Conservation (phyloP, 1,140 invertebrate genomes). For the Procambarus virginalis region DNA sequence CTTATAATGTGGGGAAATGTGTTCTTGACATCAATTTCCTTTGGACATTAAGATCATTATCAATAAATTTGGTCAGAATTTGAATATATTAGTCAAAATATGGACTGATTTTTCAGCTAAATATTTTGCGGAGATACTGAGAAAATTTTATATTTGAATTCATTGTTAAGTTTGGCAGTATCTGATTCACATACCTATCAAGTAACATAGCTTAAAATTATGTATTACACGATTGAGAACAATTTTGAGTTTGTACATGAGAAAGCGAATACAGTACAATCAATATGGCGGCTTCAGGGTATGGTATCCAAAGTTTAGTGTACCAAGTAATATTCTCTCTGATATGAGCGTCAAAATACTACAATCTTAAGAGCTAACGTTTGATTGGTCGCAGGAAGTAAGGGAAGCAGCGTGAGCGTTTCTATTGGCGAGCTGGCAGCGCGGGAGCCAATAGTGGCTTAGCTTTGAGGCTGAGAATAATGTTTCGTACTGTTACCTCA, state of each 20-base stretch:
- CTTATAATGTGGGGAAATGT: too few relatives aligned
- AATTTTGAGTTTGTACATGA: constrained; percentile 20
- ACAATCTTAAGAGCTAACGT: neutral
- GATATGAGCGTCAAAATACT: neutral
- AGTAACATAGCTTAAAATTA: neutral
- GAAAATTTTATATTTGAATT: neutral
- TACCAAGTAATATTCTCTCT: constrained; percentile 29
- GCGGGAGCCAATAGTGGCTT: neutral
- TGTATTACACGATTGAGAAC: neutral
- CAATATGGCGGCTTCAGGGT: constrained; percentile 53
- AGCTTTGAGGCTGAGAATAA: neutral
- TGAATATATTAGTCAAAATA: neutral
- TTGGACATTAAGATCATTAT: neutral
- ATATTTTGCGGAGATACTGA: neutral
- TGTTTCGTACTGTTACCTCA: constrained; percentile 1
- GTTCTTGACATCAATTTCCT: too few relatives aligned
- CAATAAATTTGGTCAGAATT: neutral
- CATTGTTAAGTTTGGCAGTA: neutral
- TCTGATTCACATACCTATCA: neutral
- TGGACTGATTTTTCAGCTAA: neutral
- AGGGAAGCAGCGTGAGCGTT: too few relatives aligned
- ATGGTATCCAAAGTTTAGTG: constrained; percentile 30
- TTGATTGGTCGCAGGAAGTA: constrained; percentile 5
- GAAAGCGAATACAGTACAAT: constrained; percentile 65
- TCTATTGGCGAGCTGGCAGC: constrained; percentile 2